Evolutionary conservation across 2,797 vertebrate genomes (phyloP).

Genomic region (Amblyraja radiata): DNA sequence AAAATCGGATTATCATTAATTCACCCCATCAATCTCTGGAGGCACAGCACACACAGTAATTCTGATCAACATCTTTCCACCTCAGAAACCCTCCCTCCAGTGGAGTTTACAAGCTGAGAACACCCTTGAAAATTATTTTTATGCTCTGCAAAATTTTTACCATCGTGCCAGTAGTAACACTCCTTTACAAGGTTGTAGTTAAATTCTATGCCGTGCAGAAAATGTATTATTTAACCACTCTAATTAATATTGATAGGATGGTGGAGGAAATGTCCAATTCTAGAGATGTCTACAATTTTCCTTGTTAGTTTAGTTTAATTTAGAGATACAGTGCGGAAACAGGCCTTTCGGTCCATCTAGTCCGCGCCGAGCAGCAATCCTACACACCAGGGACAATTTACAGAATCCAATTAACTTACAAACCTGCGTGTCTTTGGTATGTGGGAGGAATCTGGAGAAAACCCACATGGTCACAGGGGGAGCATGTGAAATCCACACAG

Average conservation of each 20-base stretch:
- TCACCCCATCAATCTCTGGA: background rate
- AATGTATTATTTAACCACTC: background rate
- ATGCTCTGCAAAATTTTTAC: conserved; percentile 6
- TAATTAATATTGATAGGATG: background rate
- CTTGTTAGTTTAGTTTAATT: too few species aligned
- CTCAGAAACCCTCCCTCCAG: background rate
- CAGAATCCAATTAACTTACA: too few species aligned
- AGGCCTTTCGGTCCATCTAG: too few species aligned
- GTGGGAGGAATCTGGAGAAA: too few species aligned
- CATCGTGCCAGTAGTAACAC: conserved; percentile 15
- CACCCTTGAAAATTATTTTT: conserved; percentile 8
- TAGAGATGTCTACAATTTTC: background rate
- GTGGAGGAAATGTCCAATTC: background rate
- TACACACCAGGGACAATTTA: too few species aligned
- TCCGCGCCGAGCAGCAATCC: too few species aligned
- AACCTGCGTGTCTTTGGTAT: too few species aligned
- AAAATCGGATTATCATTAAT: background rate
- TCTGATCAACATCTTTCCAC: background rate
- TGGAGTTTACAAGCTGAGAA: conserved; percentile 2
- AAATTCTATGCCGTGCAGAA: conserved; percentile 15
- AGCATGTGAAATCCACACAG: too few species aligned
- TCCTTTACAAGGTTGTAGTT: conserved; percentile 17
- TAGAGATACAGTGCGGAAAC: too few species aligned
- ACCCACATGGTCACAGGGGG: too few species aligned
- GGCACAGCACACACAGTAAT: background rate